Conservation (phyloP, 2,797 vertebrate species). For the Petrocephalus sullivani region DNA sequence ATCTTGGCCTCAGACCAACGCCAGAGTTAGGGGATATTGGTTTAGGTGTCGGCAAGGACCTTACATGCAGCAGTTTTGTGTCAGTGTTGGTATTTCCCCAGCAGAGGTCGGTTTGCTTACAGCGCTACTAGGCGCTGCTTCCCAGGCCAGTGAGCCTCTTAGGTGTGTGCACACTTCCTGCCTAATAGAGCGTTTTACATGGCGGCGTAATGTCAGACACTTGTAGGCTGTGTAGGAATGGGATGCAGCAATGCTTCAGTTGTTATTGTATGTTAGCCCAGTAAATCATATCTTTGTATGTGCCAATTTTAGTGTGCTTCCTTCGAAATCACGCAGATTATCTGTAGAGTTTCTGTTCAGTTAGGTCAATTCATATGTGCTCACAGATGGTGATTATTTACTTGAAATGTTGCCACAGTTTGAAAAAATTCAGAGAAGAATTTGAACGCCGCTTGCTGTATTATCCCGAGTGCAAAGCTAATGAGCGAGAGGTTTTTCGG, state of each 20-base stretch:
- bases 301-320: not conserved
- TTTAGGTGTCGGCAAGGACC: not conserved
- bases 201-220: not conserved
- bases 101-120: not conserved
- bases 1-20: not conserved
- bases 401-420: not conserved
- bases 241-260: not conserved
- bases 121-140: not conserved
- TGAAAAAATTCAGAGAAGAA: not conserved
- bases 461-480: slow-evolving; percentile 6
- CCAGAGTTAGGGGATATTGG: not conserved
- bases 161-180: not conserved
- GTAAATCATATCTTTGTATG: not conserved
- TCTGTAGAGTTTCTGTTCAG: not conserved
- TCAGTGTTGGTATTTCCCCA: not conserved
- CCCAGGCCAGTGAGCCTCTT: not conserved
- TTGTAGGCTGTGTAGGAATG: not conserved
- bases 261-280: not conserved
- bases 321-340: not conserved
- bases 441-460: not conserved
- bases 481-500: slow-evolving; percentile 4
- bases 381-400: slow-evolving; percentile 1
- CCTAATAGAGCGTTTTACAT: not conserved
- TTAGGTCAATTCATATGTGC: not conserved
- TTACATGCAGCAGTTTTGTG: not conserved